Conservation (phyloP, 2,888 invertebrate genomes). For the Gari tellinella region DNA sequence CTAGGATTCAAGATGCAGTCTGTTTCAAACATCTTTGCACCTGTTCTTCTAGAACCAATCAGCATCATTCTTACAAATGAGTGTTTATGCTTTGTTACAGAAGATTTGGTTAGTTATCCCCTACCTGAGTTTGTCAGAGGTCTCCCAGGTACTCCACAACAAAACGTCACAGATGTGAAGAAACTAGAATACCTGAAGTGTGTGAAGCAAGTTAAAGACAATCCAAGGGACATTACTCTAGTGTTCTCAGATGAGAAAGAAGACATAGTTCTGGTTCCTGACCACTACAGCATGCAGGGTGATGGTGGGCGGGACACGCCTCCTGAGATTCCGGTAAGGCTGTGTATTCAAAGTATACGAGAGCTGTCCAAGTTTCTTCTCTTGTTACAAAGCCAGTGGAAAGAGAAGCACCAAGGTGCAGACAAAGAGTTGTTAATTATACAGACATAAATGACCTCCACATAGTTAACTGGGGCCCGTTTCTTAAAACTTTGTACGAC, state of each 20-base stretch:
- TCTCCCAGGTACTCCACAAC: slow-evolving; percentile 77
- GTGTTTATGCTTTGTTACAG: slow-evolving; percentile 77
- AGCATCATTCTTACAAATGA: slow-evolving; percentile 79
- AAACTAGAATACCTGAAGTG: slow-evolving; percentile 77
- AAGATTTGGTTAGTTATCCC: slow-evolving; percentile 82
- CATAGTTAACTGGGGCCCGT: too few species aligned
- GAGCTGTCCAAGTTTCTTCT: slow-evolving; percentile 78
- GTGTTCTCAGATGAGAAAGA: slow-evolving; percentile 81
- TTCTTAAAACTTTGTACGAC: too few species aligned
- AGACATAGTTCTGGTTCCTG: slow-evolving; percentile 80
- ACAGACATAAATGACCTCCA: neutral
- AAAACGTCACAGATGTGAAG: slow-evolving; percentile 74
- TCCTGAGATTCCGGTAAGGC: slow-evolving; percentile 71
- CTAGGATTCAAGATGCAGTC: slow-evolving; percentile 65
- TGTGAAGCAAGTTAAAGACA: slow-evolving; percentile 64
- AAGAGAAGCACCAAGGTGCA: slow-evolving; percentile 63
- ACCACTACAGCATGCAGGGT: slow-evolving; percentile 76
- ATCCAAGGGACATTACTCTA: slow-evolving; percentile 72
- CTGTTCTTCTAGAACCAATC: slow-evolving; percentile 64
- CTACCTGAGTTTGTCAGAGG: slow-evolving; percentile 82
- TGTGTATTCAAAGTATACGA: slow-evolving; percentile 74
- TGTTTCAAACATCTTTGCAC: slow-evolving; percentile 38
- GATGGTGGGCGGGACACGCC: slow-evolving; percentile 62
- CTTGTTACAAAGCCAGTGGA: slow-evolving; percentile 78
- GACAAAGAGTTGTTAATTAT: slow-evolving; percentile 8